Base-by-base conservation (phyloP, 2,888 invertebrate genomes). In the Alentia gelatinosa region DNA sequence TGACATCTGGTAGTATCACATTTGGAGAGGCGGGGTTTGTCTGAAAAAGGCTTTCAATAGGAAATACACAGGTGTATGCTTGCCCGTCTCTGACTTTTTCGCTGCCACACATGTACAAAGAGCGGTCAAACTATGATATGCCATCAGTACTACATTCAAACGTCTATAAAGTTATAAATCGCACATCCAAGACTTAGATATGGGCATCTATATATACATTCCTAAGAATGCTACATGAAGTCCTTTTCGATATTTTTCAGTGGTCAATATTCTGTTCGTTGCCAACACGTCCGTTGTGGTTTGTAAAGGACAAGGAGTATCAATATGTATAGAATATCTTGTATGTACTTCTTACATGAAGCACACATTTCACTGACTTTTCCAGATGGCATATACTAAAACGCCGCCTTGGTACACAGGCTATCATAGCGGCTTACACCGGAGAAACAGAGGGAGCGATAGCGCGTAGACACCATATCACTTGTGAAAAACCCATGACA, bases 381-480 rank as follows among this genome's bases (percentile, higher is more conserved):
- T 56, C 19, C 56, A 56, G n/a, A 56, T n/a, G 56, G 23, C 56
- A 56, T 56, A 56, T 56, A 9, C 19, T 56, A 74, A 33, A 33
- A 74, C 4, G 74, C 74, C 26, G 74, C 74, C 30, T 74, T 74
- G 30, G 15, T 30, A 74, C 26, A 26, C 26, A 33, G 74, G 26
- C 33, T 74, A 15, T 74, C 26, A 74, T 35, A 79, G 79, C 26
- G 79, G 79, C 79, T 79, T 79, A 15, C 37, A 79, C 79, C 5
- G 37, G 79, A 39, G 79, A 74, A 33, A n/a, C n/a, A n/a, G n/a
- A n/a, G n/a, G n/a, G n/a, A 35, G 37, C 79, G 19, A 26, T 79
- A 39, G 79, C 79, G 35, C 39, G 37, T 79, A 79, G 79, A 79
- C 23, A 79, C 79, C 79, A 79, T 79, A 79, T 79, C 79, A 79